Conservation (phyloP, 2,113 vertebrate genomes). For the Setophaga coronata region DNA sequence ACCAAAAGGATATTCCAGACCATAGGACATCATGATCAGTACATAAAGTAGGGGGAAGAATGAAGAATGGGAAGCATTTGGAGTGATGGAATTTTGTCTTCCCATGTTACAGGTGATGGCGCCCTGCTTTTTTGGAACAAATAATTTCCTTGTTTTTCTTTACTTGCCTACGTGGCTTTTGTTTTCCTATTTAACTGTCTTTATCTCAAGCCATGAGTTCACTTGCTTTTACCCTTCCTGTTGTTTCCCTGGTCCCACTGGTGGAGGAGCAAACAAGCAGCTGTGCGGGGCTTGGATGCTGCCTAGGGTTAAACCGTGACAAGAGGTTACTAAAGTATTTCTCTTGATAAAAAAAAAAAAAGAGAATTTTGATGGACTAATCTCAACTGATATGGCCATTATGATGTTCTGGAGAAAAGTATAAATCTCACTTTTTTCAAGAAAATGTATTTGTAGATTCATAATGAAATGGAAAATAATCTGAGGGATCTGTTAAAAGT, state of each 20-base stretch:
- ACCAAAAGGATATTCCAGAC: background rate
- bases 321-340: background rate
- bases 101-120: accelerated
- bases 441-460: background rate
- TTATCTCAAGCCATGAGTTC: background rate
- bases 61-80: background rate
- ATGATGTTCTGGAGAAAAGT: background rate
- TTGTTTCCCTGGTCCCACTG: background rate
- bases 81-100: background rate
- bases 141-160: background rate
- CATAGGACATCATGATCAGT: background rate
- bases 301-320: background rate
- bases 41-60: background rate
- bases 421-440: background rate
- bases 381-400: background rate
- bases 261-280: background rate
- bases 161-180: background rate
- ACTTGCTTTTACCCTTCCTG: background rate
- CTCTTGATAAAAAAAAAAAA: background rate
- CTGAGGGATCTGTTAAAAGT: background rate
- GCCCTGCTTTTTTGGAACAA: background rate
- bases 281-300: background rate
- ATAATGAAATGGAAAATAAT: background rate
- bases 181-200: background rate
- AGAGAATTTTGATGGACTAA: background rate